Conservation (phyloP, 1,140 invertebrate species). For the Heliconius hewitsoni region DNA sequence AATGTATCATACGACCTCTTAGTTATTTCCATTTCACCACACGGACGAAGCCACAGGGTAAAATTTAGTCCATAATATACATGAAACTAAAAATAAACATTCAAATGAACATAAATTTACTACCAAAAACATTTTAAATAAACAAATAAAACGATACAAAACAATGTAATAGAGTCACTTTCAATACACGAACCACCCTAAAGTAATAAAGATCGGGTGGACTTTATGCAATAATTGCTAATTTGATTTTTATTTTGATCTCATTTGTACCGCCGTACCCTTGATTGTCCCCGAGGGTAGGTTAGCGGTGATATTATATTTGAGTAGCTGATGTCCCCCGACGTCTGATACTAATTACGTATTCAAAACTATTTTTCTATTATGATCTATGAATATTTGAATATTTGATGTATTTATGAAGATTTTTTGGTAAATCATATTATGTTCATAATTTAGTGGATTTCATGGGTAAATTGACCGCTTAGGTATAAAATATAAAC, state of each 20-base stretch:
- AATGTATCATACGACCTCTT: too few species aligned
- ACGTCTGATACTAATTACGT: background rate
- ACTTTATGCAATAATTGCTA: constrained; percentile 54
- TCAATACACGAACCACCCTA: constrained; percentile 31
- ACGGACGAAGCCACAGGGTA: too few species aligned
- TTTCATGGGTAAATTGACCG: too few species aligned
- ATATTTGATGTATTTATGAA: too few species aligned
- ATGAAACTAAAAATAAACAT: too few species aligned
- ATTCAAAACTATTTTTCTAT: background rate
- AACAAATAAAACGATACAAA: background rate
- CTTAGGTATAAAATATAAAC: too few species aligned
- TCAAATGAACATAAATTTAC: too few species aligned
- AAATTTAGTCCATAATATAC: too few species aligned
- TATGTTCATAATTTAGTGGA: too few species aligned
- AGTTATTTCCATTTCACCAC: too few species aligned
- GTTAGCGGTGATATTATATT: constrained; percentile 19
- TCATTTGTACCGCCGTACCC: constrained; percentile 43
- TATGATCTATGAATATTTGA: background rate
- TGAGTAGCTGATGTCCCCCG: background rate
- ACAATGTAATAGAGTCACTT: constrained; percentile 5
- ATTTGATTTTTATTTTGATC: constrained; percentile 69
- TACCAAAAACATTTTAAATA: too few species aligned
- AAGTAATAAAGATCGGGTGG: constrained; percentile 46
- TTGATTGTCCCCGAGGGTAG: constrained; percentile 48
- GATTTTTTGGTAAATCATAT: too few species aligned